Base-by-base conservation (phyloP, 2,888 invertebrate species). In the Drosophila trichaetosa region DNA sequence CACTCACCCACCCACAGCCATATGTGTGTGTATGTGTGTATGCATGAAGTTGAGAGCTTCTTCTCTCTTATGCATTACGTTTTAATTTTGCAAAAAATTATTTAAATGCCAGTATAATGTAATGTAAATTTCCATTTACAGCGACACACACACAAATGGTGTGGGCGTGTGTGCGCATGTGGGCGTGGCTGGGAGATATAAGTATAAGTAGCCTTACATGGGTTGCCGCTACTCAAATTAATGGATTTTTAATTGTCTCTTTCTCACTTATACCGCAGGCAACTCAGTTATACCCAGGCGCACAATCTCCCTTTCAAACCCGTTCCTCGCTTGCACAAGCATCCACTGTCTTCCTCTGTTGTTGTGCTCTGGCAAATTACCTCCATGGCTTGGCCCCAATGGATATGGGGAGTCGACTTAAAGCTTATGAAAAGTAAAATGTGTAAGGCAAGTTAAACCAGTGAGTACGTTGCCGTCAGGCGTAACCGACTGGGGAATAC, bases 181-280 rank as follows among this genome's bases (percentile, higher is more conserved):
- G 80, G 65, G 62, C 52, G 49, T 69, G 58, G 46, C 33, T 36
- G 68, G 60, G 60, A 62, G 76, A 67, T 68, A 66, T 79, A 73
- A 80, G 66, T 77, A 83, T 85, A 84, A 87, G 84, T 85, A 87
- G 84, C 88, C 85, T 81, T 87, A 85, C 86, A 84, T 84, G 79
- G 82, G 78, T 73, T 80, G 80, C 83, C 74, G 82, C 87, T 83
- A 80, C 89, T 85, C 83, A 90, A 90, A 90, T 90, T 90, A 90
- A 90, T 90, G 90, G 91, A 90, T 91, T 91, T 90, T 90, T 90
- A 90, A 90, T 90, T 91, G 90, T 90, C 90, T 87, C 88, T 89
- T 82, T 84, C 87, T 87, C 86, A 86, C 88, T 80, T 86, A 73
- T 72, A 69, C 79, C 78, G 60, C 79, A 80, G 67, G 48, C 66